Percentiles rank a stretch among this genome's conserved stretches.
Conservation (phyloP, 1,140 invertebrate genomes). For the Hydropsyche tenuis region DNA sequence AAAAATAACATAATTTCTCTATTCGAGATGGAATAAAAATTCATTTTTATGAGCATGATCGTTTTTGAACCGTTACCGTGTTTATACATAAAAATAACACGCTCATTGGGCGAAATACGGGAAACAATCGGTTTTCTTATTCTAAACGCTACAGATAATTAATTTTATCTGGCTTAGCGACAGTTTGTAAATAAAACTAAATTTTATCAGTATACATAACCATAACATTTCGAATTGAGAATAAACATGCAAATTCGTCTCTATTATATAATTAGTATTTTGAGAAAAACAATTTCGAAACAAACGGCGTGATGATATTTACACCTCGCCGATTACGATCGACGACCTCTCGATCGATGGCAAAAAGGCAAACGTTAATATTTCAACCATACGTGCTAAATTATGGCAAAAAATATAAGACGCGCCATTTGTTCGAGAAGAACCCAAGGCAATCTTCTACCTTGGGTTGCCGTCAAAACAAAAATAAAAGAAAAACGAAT, state of each 20-base stretch:
- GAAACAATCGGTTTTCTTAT: too few relatives aligned
- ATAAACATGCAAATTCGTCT: too few relatives aligned
- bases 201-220: too few relatives aligned
- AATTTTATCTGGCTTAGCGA: too few relatives aligned
- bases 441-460: conserved; percentile 27
- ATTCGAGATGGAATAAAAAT: neutral
- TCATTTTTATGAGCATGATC: too few relatives aligned
- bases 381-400: conserved; percentile 1
- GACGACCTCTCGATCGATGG: conserved; percentile 13
- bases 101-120: neutral
- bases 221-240: too few relatives aligned
- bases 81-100: neutral
- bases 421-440: conserved; percentile 9
- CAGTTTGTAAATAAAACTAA: too few relatives aligned
- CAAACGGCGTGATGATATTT: neutral
- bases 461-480: neutral
- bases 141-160: too few relatives aligned
- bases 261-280: too few relatives aligned
- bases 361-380: conserved; percentile 14
- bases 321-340: neutral
- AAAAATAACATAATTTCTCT: conserved; percentile 20
- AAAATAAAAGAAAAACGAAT: neutral
- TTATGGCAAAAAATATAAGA: conserved; percentile 6
- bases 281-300: neutral
- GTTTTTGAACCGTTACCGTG: neutral